Base-by-base conservation (phyloP, 2,797 vertebrate species). In the Lerista edwardsae region DNA sequence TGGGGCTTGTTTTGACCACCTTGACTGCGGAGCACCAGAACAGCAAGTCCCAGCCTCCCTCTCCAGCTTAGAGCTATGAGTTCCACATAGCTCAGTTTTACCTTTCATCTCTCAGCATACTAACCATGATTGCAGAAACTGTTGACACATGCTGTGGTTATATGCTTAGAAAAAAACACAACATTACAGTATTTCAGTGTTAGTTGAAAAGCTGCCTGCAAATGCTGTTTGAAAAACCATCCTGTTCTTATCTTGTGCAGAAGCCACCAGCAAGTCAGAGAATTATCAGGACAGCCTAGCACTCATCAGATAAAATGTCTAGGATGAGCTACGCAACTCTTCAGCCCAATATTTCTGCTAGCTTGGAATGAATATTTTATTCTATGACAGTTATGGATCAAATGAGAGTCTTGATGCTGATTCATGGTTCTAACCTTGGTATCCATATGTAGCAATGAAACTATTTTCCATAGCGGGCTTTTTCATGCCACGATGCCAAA, bases 361-460 rank as follows among this genome's bases (percentile, higher is more conserved):
- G 9, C 62, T 36, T 39, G 55, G 39, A 80, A 39, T 12, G 62
- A 65, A 17, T n/a, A 82, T 44, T 44, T 69, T 44, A 23, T 62
- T 29, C 6, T 4, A n/a, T 55, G 14, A 57, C 23, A 85, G 7
- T 9, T 79, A 14, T 31, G 55, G 7, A 36, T 27, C 17, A 78
- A 78, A 71, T 62, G 31, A 65, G 31, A 73, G 41, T 10, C 62
- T 7, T 19, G 34, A 19, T 55, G 44, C 44, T 84, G 31, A 55
- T 31, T 78, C n/a, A 61, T 61, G 41, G 21, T n/a, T 71, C 39
- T 65, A 27, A 65, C 77, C 47, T 79, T 79, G 29, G 12, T 21
- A 36, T 73, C 71, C 77, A 67, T 84, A 68, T 84, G 59, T 74
- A 27, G 21, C 39, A 59, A 44, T 77, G 55, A 31, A 77, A 14